Evolutionary conservation across 2,113 vertebrate genomes (phyloP), one percentile per base, ranked within the genome.

Genomic region (Mobula birostris): DNA sequence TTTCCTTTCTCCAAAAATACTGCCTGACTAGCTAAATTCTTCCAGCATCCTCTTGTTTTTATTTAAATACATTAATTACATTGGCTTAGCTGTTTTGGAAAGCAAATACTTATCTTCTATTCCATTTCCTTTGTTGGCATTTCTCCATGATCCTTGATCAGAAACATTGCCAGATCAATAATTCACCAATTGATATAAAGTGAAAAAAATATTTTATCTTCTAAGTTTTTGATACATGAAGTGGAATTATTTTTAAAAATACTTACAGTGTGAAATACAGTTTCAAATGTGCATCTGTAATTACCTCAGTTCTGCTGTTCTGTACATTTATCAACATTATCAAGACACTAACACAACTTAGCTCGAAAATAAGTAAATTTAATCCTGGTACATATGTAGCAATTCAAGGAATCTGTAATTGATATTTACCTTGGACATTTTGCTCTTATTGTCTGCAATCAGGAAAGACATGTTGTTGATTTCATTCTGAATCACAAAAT

Each of bases 401-500:
- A 66, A 90, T 5, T 90, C n/a, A 90, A 90, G n/a, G 48, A 40
- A 77, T 5, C 24, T 8, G 8, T 32, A 66, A 90, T 68, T 90
- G 68, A 88, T 17, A 97, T 97, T 97, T 97, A 99, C 99, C 98
- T 99, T 99, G 48, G 98, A 98, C 98, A 99, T 98, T 97, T 99
- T 99, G 97, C 98, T 98, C 96, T 99, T 99, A 96, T 96, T 99
- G 95, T 99, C 98, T 94, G 98, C 98, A 74, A 98, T 99, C 96
- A 99, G 97, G 96, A 99, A 99, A 94, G 99, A 98, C 94, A 99
- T 98, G 95, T 99, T 99, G 96, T 99, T 99, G 96, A 99, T 99
- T 97, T 99, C 99, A 96, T 99, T 99, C 95, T 99, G 99, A 95
- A 99, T 98, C 94, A 99, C 99, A 98, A 99, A 99, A 96, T 99